Conservation (phyloP, 2,797 vertebrate species). For the Parauchenoglanis ngamensis region DNA sequence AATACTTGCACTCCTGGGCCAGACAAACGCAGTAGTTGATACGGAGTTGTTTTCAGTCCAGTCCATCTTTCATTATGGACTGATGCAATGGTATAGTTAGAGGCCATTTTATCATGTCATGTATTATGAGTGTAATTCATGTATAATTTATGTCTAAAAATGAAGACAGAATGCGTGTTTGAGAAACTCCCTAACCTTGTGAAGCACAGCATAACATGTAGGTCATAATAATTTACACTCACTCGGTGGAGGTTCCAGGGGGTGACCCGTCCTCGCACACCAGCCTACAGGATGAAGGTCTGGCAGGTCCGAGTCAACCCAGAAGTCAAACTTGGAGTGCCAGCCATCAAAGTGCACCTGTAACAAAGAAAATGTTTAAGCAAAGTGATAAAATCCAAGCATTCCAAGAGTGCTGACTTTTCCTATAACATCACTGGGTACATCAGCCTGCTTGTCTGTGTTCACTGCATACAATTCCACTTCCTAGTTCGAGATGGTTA, state of each 20-base stretch:
- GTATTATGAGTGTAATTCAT: background rate
- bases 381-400: background rate
- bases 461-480: no score
- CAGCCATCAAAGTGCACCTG: slow-evolving; percentile 78
- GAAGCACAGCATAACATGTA: background rate
- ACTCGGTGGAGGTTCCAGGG: slow-evolving; percentile 73
- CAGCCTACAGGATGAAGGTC: slow-evolving; percentile 78
- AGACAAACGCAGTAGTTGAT: background rate
- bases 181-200: background rate
- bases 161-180: background rate
- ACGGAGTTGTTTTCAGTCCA: background rate
- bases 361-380: background rate
- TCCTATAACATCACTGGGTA: no score
- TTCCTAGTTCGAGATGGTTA: no score
- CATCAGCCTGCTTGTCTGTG: no score
- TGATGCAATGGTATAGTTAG: background rate
- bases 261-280: slow-evolving; percentile 75
- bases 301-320: slow-evolving; percentile 73
- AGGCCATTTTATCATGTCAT: background rate
- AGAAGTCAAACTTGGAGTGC: slow-evolving; percentile 75
- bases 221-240: slow-evolving; percentile 46
- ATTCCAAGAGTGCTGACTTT: no score
- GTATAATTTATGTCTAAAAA: background rate
- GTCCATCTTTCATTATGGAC: background rate
- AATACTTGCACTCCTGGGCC: background rate